Conservation (phyloP, 2,797 vertebrate genomes). For the Muscicapa comitata region DNA sequence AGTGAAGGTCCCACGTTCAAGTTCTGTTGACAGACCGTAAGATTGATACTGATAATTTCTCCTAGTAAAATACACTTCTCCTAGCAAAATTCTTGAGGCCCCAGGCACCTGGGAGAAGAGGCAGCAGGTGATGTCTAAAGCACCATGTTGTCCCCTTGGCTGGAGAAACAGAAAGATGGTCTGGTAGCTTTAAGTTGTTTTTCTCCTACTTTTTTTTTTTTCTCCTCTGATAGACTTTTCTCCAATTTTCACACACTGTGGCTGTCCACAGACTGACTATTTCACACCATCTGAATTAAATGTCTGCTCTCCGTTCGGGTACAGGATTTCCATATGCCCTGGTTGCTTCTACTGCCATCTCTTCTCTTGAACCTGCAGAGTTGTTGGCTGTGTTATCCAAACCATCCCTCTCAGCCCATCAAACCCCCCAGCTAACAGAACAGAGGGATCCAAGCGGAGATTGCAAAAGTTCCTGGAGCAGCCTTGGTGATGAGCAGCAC, state of each 20-base stretch:
- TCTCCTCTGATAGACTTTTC: background rate
- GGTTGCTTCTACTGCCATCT: background rate
- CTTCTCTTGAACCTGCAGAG: background rate
- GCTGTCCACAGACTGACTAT: background rate
- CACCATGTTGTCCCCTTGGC: background rate
- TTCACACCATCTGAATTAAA: background rate
- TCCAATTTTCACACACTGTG: background rate
- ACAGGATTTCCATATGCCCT: background rate
- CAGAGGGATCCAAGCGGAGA: background rate
- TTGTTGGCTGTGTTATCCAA: background rate
- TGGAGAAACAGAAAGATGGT: background rate
- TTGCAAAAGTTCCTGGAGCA: background rate
- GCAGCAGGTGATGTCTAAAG: background rate
- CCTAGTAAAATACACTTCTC: background rate
- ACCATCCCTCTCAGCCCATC: background rate
- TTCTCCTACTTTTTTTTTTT: background rate
- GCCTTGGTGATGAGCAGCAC: background rate
- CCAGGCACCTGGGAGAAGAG: background rate
- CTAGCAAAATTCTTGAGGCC: background rate
- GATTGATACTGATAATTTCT: constrained; percentile 27
- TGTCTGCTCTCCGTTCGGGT: background rate
- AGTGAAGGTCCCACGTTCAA: background rate
- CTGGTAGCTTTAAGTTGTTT: background rate
- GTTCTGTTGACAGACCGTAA: constrained; percentile 8
- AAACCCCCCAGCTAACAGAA: background rate